Percentiles rank a stretch among this genome's conserved stretches.
Conservation (phyloP, 1,140 invertebrate species). For the Lineus longissimus region DNA sequence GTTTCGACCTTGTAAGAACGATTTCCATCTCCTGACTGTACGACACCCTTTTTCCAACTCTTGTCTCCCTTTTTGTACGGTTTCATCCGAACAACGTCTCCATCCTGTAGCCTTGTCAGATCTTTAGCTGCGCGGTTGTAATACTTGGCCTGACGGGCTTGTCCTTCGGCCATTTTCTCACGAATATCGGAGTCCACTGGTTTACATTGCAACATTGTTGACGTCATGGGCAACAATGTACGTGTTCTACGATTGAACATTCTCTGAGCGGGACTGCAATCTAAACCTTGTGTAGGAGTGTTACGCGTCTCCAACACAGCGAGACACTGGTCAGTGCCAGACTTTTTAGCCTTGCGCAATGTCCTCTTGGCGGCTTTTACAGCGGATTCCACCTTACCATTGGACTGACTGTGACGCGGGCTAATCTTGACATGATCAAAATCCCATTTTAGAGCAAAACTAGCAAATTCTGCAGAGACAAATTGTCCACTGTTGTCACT, state of each 20-base stretch:
- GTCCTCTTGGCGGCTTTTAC: constrained; percentile 18
- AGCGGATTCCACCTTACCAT: constrained; percentile 18
- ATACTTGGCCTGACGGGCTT: too few species aligned
- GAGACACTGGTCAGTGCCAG: constrained; percentile 2
- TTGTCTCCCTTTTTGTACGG: too few species aligned
- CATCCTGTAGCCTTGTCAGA: too few species aligned
- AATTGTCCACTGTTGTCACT: constrained; percentile 19
- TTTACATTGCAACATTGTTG: too few species aligned
- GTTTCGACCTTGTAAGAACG: too few species aligned
- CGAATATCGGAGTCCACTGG: too few species aligned
- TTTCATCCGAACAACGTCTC: too few species aligned
- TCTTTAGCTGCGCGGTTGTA: too few species aligned
- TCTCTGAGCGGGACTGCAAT: constrained; percentile 10
- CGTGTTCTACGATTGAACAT: neutral
- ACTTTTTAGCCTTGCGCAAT: constrained; percentile 3
- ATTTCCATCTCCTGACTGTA: too few species aligned
- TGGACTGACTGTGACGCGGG: constrained; percentile 6
- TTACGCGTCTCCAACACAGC: constrained; percentile 16
- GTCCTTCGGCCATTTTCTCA: too few species aligned
- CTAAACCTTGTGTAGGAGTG: constrained; percentile 14
- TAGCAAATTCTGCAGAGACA: constrained; percentile 12
- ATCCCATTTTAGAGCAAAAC: constrained; percentile 9
- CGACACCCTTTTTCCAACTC: too few species aligned
- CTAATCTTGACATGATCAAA: constrained; percentile 9
- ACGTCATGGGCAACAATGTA: neutral